A percentile compares a stretch with the other conserved stretches of the same genome.
phyloP scores from a whole-genome alignment of 1,140 invertebrate species.

The Trachymyrmex cornetzi region DNA sequence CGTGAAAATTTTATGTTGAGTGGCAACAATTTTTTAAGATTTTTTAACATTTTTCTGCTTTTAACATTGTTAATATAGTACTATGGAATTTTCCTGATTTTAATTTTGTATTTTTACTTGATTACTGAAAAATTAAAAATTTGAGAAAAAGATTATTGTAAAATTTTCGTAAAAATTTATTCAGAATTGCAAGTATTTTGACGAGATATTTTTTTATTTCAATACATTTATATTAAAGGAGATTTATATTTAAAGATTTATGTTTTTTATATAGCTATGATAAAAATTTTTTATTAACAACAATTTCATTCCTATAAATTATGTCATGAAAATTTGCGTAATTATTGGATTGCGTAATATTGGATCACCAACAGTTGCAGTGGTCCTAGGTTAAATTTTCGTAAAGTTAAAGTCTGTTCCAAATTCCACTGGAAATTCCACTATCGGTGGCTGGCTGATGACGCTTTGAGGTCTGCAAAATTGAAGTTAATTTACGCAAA shows the following conservation, averaged over 20 bases:
- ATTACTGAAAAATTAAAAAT: neutral
- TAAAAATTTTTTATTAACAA: neutral
- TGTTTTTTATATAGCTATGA: neutral
- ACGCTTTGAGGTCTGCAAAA: conserved; percentile 44
- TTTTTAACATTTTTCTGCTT: neutral
- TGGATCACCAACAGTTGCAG: conserved; percentile 8
- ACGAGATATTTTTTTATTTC: neutral
- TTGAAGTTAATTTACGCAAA: conserved; percentile 41
- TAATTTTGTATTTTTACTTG: neutral
- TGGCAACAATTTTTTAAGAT: neutral
- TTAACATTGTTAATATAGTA: too few relatives aligned
- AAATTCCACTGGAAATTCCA: conserved; percentile 4
- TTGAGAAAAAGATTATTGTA: neutral
- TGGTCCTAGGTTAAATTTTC: conserved; percentile 9
- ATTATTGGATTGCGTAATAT: conserved; percentile 14
- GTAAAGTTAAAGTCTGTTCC: neutral
- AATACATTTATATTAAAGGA: neutral
- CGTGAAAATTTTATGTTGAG: neutral
- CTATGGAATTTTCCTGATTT: neutral
- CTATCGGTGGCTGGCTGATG: neutral
- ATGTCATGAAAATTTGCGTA: neutral
- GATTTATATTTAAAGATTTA: neutral
- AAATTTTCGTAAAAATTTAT: neutral
- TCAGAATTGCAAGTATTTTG: neutral
- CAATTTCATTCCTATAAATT: conserved; percentile 1